Base-by-base conservation (phyloP, 1,140 invertebrate species). In the Cyclargus thomasi region DNA sequence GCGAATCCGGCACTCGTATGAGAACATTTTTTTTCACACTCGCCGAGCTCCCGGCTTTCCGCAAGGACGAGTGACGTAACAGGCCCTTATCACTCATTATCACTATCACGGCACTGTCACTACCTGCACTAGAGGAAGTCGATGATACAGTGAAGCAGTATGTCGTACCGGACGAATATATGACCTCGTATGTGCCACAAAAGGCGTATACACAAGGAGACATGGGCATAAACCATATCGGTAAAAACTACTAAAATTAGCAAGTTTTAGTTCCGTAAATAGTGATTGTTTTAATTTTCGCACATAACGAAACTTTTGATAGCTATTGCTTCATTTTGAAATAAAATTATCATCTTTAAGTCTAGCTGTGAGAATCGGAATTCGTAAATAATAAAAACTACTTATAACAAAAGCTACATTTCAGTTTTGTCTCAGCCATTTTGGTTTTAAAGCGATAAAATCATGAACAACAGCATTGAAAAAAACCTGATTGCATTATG, bases 31-130 rank as follows among this genome's bases (percentile, higher is more conserved):
- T 74, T 35, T 73, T 78, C 8, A 74, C 70, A 53, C 69, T 71
- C 11, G 64, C 67, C 8, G 73, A 66, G 36, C 59, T 70, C 14
- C 76, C 77, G 11, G 75, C 74, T 67, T 80, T 79, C 65, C 78
- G 81, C 65, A 89, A 64, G 2, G 86, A 84, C 71, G 80, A 86
- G 59, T 78, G 74, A 17, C 76, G 72, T 53, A 88, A 63, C 20
- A 85, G 65, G 62, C 84, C 72, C 64, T 67, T 74, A 39, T 83
- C 81, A 74, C 76, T 73, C 81, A 82, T 83, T 72, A 69, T 75
- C 73, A 67, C 78, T 70, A 65, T 69, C 65, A 70, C 71, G 67
- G 23, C 63, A 63, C 64, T 65, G 20, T 62, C 59, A 47, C 59
- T 62, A 68, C 70, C 63, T 74, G 66, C 57, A 47, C 64, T 22